Evolutionary conservation across 2,888 invertebrate species (phyloP).

Genomic region (Cabera pusaria): DNA sequence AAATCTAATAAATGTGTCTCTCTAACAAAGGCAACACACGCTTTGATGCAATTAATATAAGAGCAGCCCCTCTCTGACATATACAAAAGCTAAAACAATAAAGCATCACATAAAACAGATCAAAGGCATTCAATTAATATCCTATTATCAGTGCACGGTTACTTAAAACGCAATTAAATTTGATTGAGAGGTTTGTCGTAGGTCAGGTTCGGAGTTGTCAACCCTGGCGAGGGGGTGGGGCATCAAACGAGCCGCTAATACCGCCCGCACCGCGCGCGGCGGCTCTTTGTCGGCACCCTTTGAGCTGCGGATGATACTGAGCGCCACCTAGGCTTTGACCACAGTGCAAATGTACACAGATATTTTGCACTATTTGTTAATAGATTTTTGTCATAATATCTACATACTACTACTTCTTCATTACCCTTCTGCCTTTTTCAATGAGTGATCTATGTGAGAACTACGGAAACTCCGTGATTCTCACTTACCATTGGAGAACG

Average conservation of each 20-base stretch:
- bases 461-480: too few species aligned
- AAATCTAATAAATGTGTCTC: too few species aligned
- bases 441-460: too few species aligned
- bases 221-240: slow-evolving; percentile 63
- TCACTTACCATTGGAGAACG: too few species aligned
- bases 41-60: slow-evolving; percentile 11
- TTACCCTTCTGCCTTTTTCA: too few species aligned
- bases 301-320: slow-evolving; percentile 69
- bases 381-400: too few species aligned
- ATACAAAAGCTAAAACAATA: slow-evolving; percentile 26
- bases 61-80: slow-evolving; percentile 22
- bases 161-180: slow-evolving; percentile 50
- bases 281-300: slow-evolving; percentile 80
- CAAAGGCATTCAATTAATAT: slow-evolving; percentile 34
- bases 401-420: too few species aligned
- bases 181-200: slow-evolving; percentile 52
- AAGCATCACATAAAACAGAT: slow-evolving; percentile 28
- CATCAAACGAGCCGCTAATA: slow-evolving; percentile 78
- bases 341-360: slow-evolving; percentile 34
- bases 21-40: too few species aligned
- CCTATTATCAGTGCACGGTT: slow-evolving; percentile 35
- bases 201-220: slow-evolving; percentile 53
- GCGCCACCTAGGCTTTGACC: slow-evolving; percentile 48
- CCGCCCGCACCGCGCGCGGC: slow-evolving; percentile 74
- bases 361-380: neutral